phyloP scores from a whole-genome alignment of 2,888 invertebrate species.

The Parasteatoda lunata region DNA sequence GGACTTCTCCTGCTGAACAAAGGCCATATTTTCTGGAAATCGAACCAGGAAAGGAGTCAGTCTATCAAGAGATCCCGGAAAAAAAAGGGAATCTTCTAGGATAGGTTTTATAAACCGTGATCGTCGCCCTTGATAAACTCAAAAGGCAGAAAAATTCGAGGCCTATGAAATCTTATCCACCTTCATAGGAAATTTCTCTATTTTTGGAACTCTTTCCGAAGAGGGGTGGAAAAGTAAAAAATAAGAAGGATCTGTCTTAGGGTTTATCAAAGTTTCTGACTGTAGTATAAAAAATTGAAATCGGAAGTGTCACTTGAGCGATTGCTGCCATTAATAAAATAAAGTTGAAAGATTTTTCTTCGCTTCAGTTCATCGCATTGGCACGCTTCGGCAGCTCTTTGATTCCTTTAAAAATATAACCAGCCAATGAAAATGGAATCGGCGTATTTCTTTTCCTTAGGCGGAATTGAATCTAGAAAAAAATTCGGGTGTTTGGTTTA shows the following conservation, averaged over 20 bases:
- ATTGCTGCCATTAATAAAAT: constrained; percentile 57
- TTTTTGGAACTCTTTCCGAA: constrained; percentile 16
- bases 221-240: neutral
- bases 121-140: constrained; percentile 42
- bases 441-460: neutral
- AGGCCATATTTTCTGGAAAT: neutral
- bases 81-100: neutral
- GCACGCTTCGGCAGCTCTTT: constrained; percentile 16
- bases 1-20: neutral
- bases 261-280: constrained; percentile 46
- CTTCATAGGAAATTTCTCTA: constrained; percentile 34
- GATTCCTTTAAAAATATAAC: constrained; percentile 12
- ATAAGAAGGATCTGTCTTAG: constrained; percentile 25
- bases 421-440: constrained; percentile 22
- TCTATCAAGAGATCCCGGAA: neutral
- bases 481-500: too few relatives aligned
- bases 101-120: constrained; percentile 3
- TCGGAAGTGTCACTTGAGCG: constrained; percentile 59
- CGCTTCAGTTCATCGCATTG: constrained; percentile 22
- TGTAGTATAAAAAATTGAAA: constrained; percentile 54
- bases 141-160: constrained; percentile 38
- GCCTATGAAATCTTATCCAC: constrained; percentile 51
- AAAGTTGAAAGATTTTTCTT: constrained; percentile 47
- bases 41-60: neutral
- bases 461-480: neutral